Conservation (phyloP, 1,140 invertebrate species). For the Rhynchophorus ferrugineus region DNA sequence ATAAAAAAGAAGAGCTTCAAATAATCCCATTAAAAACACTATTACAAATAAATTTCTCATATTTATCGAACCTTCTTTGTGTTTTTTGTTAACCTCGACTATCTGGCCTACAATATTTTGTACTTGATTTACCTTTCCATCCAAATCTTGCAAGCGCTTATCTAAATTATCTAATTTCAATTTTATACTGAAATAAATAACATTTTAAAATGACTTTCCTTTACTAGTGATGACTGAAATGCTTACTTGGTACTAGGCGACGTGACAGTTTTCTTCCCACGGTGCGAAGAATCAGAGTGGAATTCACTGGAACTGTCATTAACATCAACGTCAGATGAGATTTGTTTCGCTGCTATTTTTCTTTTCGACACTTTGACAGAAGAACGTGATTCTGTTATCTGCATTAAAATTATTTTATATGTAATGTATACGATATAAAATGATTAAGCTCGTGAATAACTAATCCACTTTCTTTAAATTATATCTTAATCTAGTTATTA, state of each 20-base stretch:
- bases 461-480: no score
- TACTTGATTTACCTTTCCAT: constrained; percentile 30
- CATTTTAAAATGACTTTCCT: no score
- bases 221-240: no score
- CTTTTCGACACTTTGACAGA: constrained; percentile 28
- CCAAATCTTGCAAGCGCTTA: constrained; percentile 30
- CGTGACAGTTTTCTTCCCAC: constrained; percentile 27
- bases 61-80: constrained; percentile 1
- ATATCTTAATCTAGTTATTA: no score
- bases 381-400: constrained; percentile 13
- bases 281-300: constrained; percentile 38
- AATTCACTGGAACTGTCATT: constrained; percentile 37
- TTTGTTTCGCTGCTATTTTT: constrained; percentile 34
- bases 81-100: constrained; percentile 17
- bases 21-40: constrained; percentile 20
- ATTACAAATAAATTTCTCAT: constrained; percentile 17
- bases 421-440: no score
- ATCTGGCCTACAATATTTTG: constrained; percentile 26
- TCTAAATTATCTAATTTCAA: constrained; percentile 33
- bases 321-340: constrained; percentile 36
- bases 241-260: constrained; percentile 25
- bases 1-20: constrained; percentile 24
- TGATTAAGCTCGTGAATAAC: no score
- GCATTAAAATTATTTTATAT: no score
- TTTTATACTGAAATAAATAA: constrained; percentile 30